phyloP scores from a whole-genome alignment of 2,888 invertebrate genomes.

The Heteromyza rotundicornis region DNA sequence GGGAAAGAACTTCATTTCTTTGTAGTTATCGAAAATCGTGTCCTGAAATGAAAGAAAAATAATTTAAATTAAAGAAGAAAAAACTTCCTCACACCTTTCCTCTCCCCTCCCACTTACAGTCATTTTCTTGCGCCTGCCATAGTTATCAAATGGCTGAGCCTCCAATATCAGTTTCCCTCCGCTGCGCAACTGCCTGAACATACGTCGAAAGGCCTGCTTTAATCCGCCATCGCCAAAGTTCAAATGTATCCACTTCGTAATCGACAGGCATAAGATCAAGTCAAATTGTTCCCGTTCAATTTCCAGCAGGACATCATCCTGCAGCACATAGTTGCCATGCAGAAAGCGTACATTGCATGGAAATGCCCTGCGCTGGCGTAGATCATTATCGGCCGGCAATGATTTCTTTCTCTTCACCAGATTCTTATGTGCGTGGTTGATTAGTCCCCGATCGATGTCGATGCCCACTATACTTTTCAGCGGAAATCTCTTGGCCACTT shows the following conservation, averaged over 20 bases:
- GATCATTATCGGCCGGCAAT: conserved; percentile 24
- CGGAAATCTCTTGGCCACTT: conserved; percentile 74
- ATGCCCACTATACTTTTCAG: conserved; percentile 78
- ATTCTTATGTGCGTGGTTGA: conserved; percentile 59
- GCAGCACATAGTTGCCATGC: conserved; percentile 83
- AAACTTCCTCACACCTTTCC: no score
- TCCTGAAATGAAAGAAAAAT: conserved; percentile 34
- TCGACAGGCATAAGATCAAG: conserved; percentile 80
- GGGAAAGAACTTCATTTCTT: conserved; percentile 70
- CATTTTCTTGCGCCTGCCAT: conserved; percentile 73
- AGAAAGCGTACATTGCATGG: conserved; percentile 79
- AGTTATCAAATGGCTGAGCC: conserved; percentile 82
- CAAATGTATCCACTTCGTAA: conserved; percentile 91
- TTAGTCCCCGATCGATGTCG: conserved; percentile 81
- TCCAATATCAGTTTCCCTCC: conserved; percentile 83
- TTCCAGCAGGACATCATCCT: conserved; percentile 74
- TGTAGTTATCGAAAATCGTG: conserved; percentile 64
- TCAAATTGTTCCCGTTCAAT: conserved; percentile 81
- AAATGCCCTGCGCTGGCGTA: conserved; percentile 63
- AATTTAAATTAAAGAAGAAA: not conserved
- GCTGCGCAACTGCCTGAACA: conserved; percentile 76
- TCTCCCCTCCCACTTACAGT: conserved; percentile 67
- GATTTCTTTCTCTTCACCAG: conserved; percentile 36
- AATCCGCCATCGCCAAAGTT: conserved; percentile 87
- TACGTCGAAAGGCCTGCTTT: conserved; percentile 79